Conservation (phyloP, 2,888 invertebrate species). For the Drymonia ruficornis region DNA sequence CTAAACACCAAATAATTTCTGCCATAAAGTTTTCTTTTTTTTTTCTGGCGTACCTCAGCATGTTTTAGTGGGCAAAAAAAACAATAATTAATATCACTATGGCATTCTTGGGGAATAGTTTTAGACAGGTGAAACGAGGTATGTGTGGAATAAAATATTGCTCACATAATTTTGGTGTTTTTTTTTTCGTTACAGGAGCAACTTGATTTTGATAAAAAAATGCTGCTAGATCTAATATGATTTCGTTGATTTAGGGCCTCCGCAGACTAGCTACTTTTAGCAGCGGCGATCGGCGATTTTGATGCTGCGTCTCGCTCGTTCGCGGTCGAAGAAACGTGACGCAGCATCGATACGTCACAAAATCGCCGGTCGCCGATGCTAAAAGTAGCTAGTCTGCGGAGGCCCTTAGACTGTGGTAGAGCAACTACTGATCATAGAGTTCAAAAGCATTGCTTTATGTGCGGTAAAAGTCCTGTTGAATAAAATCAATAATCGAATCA, state of each 20-base stretch:
- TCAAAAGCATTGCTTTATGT: no score
- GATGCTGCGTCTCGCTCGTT: no score
- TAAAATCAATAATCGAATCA: no score
- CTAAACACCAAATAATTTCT: constrained; percentile 83
- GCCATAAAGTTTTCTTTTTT: constrained; percentile 62
- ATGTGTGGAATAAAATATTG: constrained; percentile 56
- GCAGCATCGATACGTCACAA: no score
- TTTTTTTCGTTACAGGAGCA: constrained; percentile 18
- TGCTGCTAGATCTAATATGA: background rate
- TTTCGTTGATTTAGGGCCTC: background rate
- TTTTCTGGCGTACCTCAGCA: constrained; percentile 1
- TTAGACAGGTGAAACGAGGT: constrained; percentile 69
- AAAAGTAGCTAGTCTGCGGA: no score
- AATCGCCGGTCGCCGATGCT: no score
- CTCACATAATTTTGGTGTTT: constrained; percentile 50
- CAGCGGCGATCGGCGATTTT: no score
- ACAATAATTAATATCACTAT: constrained; percentile 78
- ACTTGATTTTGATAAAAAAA: background rate
- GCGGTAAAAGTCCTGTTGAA: no score
- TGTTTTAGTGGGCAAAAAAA: constrained; percentile 58
- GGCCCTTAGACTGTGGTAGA: no score
- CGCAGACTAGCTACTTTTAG: no score
- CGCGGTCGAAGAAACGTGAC: no score
- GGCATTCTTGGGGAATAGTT: constrained; percentile 67
- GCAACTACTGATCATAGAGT: no score